Base-by-base conservation (phyloP, 2,888 invertebrate species). In the Orthosia incerta region DNA sequence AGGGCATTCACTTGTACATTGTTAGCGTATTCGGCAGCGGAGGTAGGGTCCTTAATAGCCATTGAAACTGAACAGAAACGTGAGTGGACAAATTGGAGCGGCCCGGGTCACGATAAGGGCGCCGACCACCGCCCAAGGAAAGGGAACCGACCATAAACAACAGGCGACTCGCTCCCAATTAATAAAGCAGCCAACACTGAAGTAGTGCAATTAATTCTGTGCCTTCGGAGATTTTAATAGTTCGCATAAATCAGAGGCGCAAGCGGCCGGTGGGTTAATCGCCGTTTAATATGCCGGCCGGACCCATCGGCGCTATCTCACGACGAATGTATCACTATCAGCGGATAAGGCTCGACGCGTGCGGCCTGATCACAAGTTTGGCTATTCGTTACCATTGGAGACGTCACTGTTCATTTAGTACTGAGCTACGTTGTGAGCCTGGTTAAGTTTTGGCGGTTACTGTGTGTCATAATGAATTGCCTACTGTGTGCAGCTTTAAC, bases 161-260 rank as follows among this genome's bases (percentile, higher is more conserved):
- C 95, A 92, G 94, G 91, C 95, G 94, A 94, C 94, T 94, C 93
- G 93, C 92, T 93, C 95, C 95, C 95, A 95, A 96, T 96, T 96
- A 96, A 96, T 96, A 95, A 95, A 95, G 94, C 95, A 92, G 93
- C 94, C 93, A 91, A 93, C 93, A 93, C 94, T 94, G 93, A 95
- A 95, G 95, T 95, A 94, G 95, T 92, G 94, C 95, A 94, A 96
- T 96, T 96, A 96, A 96, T 96, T 96, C 93, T 94, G 93, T 92
- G 95, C 96, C 95, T 96, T 95, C 95, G 94, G 90, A 95, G 95
- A 95, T 95, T 96, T 96, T 96, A 96, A 96, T 96, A 96, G 96
- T 96, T 95, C 92, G 89, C 95, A 96, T 96, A 96, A 96, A 96
- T 96, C 96, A 96, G 94, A 79, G 66, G 65, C 81, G 84, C 89